Percentiles rank a stretch among this genome's conserved stretches.
Conservation (phyloP, 92 coral and sea anemone genomes). For the Galaxea fascicularis region DNA sequence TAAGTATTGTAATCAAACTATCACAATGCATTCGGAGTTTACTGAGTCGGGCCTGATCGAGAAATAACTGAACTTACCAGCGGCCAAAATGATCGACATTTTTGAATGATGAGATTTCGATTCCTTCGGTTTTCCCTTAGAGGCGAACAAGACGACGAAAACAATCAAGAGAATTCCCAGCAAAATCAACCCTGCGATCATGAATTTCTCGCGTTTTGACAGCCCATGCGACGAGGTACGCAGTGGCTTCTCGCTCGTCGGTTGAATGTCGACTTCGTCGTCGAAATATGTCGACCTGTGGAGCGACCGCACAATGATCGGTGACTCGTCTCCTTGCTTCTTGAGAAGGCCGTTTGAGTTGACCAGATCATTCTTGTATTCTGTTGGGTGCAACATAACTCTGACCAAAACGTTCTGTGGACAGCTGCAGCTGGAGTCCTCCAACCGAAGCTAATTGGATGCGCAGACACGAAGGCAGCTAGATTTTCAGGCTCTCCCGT, state of each 20-base stretch:
- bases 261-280: neutral
- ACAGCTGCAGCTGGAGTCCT: neutral
- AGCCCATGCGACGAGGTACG: neutral
- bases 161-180: conserved; percentile 42
- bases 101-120: neutral
- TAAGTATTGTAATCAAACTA: too few relatives aligned
- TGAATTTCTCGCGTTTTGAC: conserved; percentile 57
- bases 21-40: too few relatives aligned
- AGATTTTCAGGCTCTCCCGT: neutral
- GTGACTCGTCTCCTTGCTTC: conserved; percentile 23
- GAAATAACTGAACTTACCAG: conserved; percentile 17
- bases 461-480: neutral
- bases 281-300: neutral
- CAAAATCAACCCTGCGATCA: conserved; percentile 36
- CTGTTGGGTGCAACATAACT: conserved; percentile 1
- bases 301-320: conserved; percentile 1
- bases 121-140: neutral
- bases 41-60: too few relatives aligned
- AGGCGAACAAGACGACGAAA: conserved; percentile 51
- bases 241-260: conserved; percentile 20
- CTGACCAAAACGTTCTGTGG: too few relatives aligned
- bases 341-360: conserved; percentile 8
- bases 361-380: neutral
- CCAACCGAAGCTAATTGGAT: neutral
- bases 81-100: neutral